phyloP scores from a whole-genome alignment of 2,113 vertebrate species.

The Carettochelys insculpta region DNA sequence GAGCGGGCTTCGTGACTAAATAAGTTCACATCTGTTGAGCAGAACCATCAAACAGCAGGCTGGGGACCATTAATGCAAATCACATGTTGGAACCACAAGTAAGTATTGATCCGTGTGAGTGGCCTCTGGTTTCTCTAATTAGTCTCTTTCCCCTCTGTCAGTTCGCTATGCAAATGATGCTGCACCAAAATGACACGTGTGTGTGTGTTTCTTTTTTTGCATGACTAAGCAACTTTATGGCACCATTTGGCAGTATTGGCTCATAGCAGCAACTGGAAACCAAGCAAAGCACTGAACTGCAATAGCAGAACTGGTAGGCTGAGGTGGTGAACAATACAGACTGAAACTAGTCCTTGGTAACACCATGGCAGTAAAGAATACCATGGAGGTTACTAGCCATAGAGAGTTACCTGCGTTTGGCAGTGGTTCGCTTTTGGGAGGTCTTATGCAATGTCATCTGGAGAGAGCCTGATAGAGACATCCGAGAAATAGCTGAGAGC shows the following conservation, averaged over 20 bases:
- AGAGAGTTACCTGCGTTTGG: neutral
- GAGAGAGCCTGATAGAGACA: neutral
- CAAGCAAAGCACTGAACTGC: neutral
- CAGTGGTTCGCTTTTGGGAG: neutral
- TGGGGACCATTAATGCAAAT: conserved; percentile 65
- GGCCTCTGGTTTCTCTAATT: conserved; percentile 60
- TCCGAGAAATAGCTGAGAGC: neutral
- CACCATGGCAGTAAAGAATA: neutral
- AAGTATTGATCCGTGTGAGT: conserved; percentile 69
- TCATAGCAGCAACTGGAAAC: neutral
- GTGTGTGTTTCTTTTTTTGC: neutral
- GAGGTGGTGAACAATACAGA: neutral
- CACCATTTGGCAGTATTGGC: neutral
- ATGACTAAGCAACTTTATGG: neutral
- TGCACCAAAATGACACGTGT: neutral
- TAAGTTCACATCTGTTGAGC: conserved; percentile 71
- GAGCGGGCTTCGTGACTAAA: conserved; percentile 65
- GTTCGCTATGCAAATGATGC: conserved; percentile 23
- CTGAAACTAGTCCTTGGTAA: neutral
- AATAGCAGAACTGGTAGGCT: neutral
- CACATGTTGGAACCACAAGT: conserved; percentile 71
- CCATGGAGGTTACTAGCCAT: neutral
- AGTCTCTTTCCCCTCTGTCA: conserved; percentile 3
- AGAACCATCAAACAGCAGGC: conserved; percentile 60
- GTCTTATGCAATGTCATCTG: neutral